These are phyloP conservation scores for Bucorvus abyssinicus DNA, from an alignment of 2,797 vertebrate genomes.

Conservation along the genomic window DNA sequence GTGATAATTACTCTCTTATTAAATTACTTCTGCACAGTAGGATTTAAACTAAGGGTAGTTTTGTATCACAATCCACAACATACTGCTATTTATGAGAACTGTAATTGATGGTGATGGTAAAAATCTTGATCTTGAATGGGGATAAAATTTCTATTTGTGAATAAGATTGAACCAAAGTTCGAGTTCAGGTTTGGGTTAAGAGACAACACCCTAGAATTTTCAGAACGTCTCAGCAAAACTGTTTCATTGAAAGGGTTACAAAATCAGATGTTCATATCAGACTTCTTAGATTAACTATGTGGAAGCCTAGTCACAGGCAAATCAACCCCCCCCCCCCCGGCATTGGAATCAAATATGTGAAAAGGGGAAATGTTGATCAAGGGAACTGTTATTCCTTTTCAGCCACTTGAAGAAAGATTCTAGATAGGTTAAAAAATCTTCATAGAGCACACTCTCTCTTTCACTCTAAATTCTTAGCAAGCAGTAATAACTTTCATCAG, in stretches of 20 bases:
- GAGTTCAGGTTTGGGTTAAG: neutral
- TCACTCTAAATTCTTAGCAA: neutral
- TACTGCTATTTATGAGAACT: neutral
- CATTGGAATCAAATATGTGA: neutral
- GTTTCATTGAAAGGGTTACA: neutral
- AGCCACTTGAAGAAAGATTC: neutral
- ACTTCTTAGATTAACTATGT: neutral
- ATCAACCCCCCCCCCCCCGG: neutral
- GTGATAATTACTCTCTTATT: slow-evolving; percentile 15
- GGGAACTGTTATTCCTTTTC: neutral
- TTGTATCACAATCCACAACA: neutral
- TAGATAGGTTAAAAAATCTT: neutral
- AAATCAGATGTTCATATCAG: neutral
- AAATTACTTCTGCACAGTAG: slow-evolving; percentile 16
- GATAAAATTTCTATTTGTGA: neutral
- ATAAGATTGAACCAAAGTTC: neutral
- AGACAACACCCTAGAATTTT: neutral
- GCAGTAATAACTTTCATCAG: neutral
- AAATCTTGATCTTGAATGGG: neutral
- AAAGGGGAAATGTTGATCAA: neutral
- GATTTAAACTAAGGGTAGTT: neutral
- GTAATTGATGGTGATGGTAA: neutral
- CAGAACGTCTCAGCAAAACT: neutral
- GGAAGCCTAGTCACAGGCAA: neutral
- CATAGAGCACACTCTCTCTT: neutral